phyloP scores from a whole-genome alignment of 2,888 invertebrate genomes.

The Drosophila yooni region DNA sequence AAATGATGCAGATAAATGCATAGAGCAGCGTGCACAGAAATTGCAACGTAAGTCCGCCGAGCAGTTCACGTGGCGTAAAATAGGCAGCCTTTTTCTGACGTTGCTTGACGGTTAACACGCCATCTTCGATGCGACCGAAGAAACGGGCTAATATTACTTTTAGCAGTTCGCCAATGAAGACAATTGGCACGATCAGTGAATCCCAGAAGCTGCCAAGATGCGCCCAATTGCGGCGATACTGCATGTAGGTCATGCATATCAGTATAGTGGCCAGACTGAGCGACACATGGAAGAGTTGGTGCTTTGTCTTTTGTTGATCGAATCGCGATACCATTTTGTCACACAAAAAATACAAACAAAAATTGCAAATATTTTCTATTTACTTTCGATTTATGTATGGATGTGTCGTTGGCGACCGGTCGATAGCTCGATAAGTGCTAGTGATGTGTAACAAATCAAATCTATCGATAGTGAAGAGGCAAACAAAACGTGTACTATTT shows the following conservation, averaged over 20 bases:
- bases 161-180: conserved; percentile 82
- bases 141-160: conserved; percentile 82
- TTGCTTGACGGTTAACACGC: conserved; percentile 75
- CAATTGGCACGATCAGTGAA: conserved; percentile 83
- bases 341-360: conserved; percentile 13
- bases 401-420: conserved; percentile 30
- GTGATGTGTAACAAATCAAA: conserved; percentile 19
- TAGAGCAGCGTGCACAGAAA: conserved; percentile 82
- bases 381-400: conserved; percentile 39
- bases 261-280: conserved; percentile 83
- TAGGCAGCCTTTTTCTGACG: conserved; percentile 80
- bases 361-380: conserved; percentile 39
- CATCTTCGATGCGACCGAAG: conserved; percentile 78
- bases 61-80: conserved; percentile 80
- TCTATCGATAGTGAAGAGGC: conserved; percentile 15
- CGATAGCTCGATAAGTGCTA: conserved; percentile 15
- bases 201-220: conserved; percentile 84
- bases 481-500: not conserved
- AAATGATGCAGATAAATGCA: conserved; percentile 83
- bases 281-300: conserved; percentile 84
- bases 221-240: conserved; percentile 82
- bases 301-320: conserved; percentile 84
- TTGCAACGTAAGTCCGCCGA: conserved; percentile 81
- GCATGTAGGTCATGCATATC: conserved; percentile 84
- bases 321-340: conserved; percentile 81